Conservation (phyloP, 2,113 vertebrate genomes). For the Mesitornis unicolor region DNA sequence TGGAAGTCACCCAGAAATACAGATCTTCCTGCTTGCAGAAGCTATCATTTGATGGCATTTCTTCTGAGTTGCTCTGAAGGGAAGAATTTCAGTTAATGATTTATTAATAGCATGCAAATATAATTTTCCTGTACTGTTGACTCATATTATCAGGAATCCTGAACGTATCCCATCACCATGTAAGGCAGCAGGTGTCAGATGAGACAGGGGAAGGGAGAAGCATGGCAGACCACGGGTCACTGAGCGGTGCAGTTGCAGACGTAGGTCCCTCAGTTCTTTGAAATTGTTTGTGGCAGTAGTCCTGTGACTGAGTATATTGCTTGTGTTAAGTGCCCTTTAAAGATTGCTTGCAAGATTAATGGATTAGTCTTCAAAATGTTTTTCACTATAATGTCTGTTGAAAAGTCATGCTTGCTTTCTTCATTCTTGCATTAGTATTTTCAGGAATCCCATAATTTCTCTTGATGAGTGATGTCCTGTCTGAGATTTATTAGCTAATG, state of each 20-base stretch:
- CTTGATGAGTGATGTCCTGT: neutral
- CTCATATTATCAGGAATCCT: neutral
- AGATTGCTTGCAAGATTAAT: neutral
- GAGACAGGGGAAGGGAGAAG: neutral
- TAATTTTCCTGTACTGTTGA: neutral
- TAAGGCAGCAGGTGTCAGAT: neutral
- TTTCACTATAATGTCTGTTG: neutral
- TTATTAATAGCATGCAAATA: neutral
- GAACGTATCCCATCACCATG: neutral
- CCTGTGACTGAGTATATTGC: neutral
- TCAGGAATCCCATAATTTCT: neutral
- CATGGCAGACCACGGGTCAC: rapidly evolving
- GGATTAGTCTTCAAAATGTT: neutral
- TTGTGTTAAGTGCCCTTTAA: neutral
- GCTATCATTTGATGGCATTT: neutral
- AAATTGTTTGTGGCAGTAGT: neutral
- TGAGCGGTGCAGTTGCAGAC: neutral
- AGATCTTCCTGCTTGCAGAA: neutral
- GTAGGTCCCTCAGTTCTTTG: neutral
- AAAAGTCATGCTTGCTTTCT: rapidly evolving
- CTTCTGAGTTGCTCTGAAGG: neutral
- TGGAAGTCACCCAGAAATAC: neutral
- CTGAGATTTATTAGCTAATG: neutral
- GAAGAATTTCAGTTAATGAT: neutral
- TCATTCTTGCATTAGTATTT: neutral